Percentiles rank a stretch among this genome's conserved stretches.
Conservation (phyloP, 2,113 vertebrate species). For the Hoplias malabaricus region DNA sequence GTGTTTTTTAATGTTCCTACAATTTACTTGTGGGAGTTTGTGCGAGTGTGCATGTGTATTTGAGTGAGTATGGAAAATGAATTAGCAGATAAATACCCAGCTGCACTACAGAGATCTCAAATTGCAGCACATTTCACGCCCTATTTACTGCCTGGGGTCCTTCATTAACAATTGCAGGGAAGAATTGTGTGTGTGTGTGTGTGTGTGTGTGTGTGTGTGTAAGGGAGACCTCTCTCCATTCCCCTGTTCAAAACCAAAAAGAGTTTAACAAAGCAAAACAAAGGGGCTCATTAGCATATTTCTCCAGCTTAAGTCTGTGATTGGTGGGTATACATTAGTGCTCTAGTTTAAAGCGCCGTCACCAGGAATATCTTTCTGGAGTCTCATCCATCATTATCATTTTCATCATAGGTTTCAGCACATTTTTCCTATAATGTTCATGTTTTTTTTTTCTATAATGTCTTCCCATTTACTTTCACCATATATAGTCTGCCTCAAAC, state of each 20-base stretch:
- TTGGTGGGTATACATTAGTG: not conserved
- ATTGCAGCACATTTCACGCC: constrained; percentile 44
- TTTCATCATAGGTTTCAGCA: not conserved
- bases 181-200: not conserved
- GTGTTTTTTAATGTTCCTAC: too few species aligned
- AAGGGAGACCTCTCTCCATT: not conserved
- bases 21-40: not conserved
- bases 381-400: not conserved
- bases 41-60: not conserved
- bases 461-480: not conserved
- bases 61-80: constrained; percentile 7
- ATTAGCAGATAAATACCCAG: constrained; percentile 28
- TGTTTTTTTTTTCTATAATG: not conserved
- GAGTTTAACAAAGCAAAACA: not conserved
- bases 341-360: not conserved
- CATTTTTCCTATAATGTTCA: not conserved
- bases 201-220: not conserved
- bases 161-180: constrained; percentile 39
- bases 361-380: not conserved
- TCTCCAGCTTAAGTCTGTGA: not conserved
- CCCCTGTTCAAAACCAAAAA: not conserved
- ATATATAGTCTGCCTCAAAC: not conserved
- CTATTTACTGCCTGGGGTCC: constrained; percentile 32
- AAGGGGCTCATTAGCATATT: not conserved
- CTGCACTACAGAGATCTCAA: constrained; percentile 17